Evolutionary conservation across 2,888 invertebrate species (phyloP).

Genomic region (Laothoe populi): DNA sequence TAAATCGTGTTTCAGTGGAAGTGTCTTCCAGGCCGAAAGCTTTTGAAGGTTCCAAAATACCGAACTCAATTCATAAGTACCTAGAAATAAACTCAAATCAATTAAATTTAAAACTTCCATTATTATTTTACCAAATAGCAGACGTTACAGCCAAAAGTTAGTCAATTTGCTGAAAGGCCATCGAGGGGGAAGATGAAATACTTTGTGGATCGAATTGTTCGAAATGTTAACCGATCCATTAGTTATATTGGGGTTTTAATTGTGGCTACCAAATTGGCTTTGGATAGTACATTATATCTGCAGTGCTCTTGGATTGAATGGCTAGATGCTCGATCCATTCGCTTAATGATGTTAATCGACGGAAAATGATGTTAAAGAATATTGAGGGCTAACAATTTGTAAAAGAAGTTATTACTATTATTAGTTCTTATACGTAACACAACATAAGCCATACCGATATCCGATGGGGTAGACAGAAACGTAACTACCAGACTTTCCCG

Average conservation of each 20-base stretch:
- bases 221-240: conserved; percentile 40
- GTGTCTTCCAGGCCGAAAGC: background rate
- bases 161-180: conserved; percentile 18
- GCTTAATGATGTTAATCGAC: background rate
- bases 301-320: conserved; percentile 18
- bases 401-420: too few relatives aligned
- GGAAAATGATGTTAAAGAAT: background rate
- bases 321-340: background rate
- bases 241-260: conserved; percentile 54
- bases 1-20: too few relatives aligned
- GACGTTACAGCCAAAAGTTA: conserved; percentile 7
- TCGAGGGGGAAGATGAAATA: conserved; percentile 6
- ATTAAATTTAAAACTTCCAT: background rate
- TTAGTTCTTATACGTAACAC: too few relatives aligned
- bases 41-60: background rate
- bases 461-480: too few relatives aligned
- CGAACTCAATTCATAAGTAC: background rate
- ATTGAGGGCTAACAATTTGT: too few relatives aligned
- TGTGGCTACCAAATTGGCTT: conserved; percentile 47
- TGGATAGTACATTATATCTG: conserved; percentile 34
- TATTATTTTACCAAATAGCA: background rate
- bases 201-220: conserved; percentile 5
- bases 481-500: too few relatives aligned
- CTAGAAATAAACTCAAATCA: background rate
- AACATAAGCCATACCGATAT: too few relatives aligned